Conservation (phyloP, 2,113 vertebrate species). For the Muntiacus reevesi region DNA sequence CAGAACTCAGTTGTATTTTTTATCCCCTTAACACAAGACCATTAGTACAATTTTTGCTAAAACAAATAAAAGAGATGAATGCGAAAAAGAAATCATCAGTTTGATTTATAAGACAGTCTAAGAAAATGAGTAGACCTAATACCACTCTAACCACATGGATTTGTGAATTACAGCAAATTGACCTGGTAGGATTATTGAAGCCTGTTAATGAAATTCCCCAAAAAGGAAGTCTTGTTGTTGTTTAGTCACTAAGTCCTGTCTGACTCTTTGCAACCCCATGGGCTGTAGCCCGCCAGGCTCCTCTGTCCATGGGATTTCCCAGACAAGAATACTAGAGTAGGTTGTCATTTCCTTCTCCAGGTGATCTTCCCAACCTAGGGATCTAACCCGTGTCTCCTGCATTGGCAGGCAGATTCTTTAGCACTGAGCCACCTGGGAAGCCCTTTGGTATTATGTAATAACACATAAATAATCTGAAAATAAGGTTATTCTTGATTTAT, state of each 20-base stretch:
- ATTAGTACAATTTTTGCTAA: not conserved
- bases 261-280: not conserved
- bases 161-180: not conserved
- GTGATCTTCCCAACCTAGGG: not conserved
- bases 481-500: not conserved
- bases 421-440: not conserved
- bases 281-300: not conserved
- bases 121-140: not conserved
- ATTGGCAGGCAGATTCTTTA: not conserved
- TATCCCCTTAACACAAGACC: not conserved
- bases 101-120: not conserved
- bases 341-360: not conserved
- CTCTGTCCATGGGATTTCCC: not conserved
- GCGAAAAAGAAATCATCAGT: not conserved
- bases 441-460: not conserved
- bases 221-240: not conserved
- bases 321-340: not conserved
- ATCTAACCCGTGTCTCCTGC: not conserved
- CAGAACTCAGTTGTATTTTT: not conserved
- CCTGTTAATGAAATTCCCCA: not conserved
- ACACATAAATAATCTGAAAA: not conserved
- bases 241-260: not conserved
- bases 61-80: not conserved
- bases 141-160: not conserved
- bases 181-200: not conserved